A percentile compares a stretch with the other conserved stretches of the same genome.
phyloP scores from a whole-genome alignment of 2,888 invertebrate genomes.

The Callyntrura sp. region DNA sequence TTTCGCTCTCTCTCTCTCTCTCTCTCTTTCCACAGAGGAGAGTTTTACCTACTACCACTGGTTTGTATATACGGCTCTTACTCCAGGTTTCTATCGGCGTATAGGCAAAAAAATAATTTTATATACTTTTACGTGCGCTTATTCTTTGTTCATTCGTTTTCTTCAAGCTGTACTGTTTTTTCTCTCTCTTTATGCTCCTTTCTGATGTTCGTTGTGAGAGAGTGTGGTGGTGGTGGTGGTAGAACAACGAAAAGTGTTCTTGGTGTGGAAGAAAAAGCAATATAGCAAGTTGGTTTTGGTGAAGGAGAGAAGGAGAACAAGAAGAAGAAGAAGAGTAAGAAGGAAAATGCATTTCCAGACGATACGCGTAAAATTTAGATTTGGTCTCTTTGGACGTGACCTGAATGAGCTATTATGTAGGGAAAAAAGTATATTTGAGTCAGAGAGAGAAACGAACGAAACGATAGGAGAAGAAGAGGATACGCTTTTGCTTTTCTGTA shows the following conservation, averaged over 20 bases:
- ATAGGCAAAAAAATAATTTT: constrained; percentile 1
- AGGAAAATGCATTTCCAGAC: constrained; percentile 83
- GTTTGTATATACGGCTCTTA: not conserved
- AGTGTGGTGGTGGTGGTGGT: not conserved
- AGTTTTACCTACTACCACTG: not conserved
- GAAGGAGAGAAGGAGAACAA: constrained; percentile 35
- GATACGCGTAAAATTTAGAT: constrained; percentile 84
- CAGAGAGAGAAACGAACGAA: constrained; percentile 60
- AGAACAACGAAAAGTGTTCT: constrained; percentile 36
- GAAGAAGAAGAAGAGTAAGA: constrained; percentile 78
- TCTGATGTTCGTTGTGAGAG: constrained; percentile 18
- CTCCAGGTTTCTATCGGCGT: not conserved
- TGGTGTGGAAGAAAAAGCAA: constrained; percentile 40
- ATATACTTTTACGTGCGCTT: constrained; percentile 41
- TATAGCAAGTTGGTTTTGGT: constrained; percentile 36
- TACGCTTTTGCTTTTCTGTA: constrained; percentile 48
- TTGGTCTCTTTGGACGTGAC: constrained; percentile 83
- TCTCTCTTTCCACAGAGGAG: not conserved
- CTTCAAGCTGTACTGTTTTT: constrained; percentile 58
- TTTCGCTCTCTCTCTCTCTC: not conserved
- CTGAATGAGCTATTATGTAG: constrained; percentile 80
- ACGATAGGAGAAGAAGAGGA: constrained; percentile 56
- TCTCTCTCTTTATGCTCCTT: not conserved
- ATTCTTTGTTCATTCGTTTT: constrained; percentile 45
- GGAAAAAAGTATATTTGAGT: constrained; percentile 73